Evolutionary conservation across 2,797 vertebrate genomes (phyloP).

Genomic region (Sphaeramia orbicularis): DNA sequence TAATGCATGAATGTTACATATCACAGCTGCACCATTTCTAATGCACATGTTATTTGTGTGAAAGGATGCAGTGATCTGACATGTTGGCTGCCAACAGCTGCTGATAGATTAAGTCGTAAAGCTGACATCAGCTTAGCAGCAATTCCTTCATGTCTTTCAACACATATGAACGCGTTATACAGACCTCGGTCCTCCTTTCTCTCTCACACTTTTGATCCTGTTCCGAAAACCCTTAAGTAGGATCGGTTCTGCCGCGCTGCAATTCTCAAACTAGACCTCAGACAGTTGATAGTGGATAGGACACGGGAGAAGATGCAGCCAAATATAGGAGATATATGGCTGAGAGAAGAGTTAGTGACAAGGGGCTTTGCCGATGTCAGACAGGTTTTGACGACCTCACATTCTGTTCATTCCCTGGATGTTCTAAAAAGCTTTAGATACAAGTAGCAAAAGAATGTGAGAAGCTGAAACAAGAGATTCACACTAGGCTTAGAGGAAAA

Average conservation of each 20-base stretch:
- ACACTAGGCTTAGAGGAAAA: constrained; percentile 10
- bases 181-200: constrained; percentile 1
- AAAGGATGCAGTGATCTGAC: constrained; percentile 33
- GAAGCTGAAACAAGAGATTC: background rate
- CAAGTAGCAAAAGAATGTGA: constrained; percentile 10
- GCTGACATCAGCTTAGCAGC: constrained; percentile 56
- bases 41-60: constrained; percentile 30
- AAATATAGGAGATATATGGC: constrained; percentile 60
- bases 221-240: constrained; percentile 10
- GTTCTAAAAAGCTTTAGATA: constrained; percentile 28
- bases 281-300: constrained; percentile 31
- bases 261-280: constrained; percentile 40
- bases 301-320: constrained; percentile 15
- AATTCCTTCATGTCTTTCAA: constrained; percentile 21
- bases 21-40: constrained; percentile 9
- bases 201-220: constrained; percentile 9
- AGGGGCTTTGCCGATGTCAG: constrained; percentile 49
- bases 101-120: constrained; percentile 48
- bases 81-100: constrained; percentile 27
- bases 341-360: constrained; percentile 62
- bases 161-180: constrained; percentile 22
- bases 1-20: no score
- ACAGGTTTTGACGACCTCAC: constrained; percentile 49
- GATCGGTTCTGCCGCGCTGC: constrained; percentile 19
- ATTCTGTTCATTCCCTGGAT: constrained; percentile 28